A percentile compares a stretch with the other conserved stretches of the same genome.
These are phyloP conservation scores for Resseliella maxima DNA, from an alignment of 2,888 invertebrate species.

Conservation along the genomic window DNA sequence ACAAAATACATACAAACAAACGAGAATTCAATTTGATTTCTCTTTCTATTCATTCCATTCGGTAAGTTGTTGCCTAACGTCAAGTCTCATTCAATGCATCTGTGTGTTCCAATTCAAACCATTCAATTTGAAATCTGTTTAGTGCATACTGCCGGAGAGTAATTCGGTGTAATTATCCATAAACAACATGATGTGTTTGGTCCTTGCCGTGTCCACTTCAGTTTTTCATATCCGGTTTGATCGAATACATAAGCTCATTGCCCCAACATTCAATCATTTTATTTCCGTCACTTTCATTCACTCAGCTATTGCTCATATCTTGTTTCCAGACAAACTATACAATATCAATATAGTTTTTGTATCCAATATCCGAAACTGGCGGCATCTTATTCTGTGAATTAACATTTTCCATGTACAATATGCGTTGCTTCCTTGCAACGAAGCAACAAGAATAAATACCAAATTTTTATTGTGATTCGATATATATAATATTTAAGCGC, in stretches of 20 bases:
- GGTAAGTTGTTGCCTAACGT: too few relatives aligned
- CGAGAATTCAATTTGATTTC: too few relatives aligned
- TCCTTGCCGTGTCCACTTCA: not conserved
- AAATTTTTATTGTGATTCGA: slow-evolving; percentile 25
- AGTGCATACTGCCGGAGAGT: not conserved
- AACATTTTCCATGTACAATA: too few relatives aligned
- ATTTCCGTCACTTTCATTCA: too few relatives aligned
- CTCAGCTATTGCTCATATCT: too few relatives aligned
- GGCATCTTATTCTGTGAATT: too few relatives aligned
- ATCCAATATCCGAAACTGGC: too few relatives aligned
- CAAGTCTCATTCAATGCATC: too few relatives aligned
- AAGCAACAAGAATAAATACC: slow-evolving; percentile 21
- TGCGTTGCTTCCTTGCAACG: not conserved
- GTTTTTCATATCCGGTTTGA: not conserved
- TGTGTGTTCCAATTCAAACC: not conserved
- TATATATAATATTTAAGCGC: not conserved
- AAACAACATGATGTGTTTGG: not conserved
- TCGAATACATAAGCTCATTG: not conserved
- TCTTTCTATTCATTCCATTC: not conserved
- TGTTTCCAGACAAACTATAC: too few relatives aligned
- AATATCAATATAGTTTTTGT: too few relatives aligned
- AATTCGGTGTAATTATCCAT: not conserved
- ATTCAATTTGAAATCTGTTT: not conserved
- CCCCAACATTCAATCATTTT: not conserved
- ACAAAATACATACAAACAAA: too few relatives aligned